These are phyloP conservation scores for Dermochelys coriacea DNA, from an alignment of 2,797 vertebrate species.

Conservation along the genomic window DNA sequence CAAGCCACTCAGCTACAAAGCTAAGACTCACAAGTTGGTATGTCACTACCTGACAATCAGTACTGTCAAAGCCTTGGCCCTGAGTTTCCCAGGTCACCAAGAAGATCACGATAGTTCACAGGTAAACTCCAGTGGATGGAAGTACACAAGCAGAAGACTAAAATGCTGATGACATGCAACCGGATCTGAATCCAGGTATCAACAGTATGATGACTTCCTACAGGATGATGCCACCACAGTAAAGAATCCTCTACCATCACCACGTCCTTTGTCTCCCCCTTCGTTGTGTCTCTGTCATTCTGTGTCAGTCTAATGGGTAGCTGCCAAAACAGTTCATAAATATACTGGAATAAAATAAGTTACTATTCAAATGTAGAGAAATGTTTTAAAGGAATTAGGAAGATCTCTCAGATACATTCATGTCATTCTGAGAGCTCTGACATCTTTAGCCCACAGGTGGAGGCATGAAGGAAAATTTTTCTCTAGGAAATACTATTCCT, in stretches of 20 bases:
- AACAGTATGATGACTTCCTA: neutral
- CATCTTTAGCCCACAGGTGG: neutral
- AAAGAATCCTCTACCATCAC: neutral
- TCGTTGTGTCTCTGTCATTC: neutral
- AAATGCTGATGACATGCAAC: neutral
- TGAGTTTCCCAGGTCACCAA: neutral
- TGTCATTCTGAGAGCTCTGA: neutral
- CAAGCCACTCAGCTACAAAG: neutral
- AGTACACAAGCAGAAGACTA: neutral
- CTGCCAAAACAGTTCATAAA: neutral
- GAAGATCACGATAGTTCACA: neutral
- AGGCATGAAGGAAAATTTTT: neutral
- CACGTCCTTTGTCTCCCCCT: neutral
- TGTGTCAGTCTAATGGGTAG: neutral
- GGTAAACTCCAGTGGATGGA: neutral
- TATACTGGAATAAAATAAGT: neutral
- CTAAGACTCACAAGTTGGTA: accelerated
- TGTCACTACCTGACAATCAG: neutral
- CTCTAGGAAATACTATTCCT: neutral
- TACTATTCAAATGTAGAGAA: neutral
- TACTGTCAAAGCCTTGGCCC: neutral
- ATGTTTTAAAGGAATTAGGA: neutral
- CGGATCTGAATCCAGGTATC: neutral
- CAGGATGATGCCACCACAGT: accelerated
- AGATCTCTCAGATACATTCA: neutral